Conservation (phyloP, 2,888 invertebrate species). For the Hyppa rectilinea region DNA sequence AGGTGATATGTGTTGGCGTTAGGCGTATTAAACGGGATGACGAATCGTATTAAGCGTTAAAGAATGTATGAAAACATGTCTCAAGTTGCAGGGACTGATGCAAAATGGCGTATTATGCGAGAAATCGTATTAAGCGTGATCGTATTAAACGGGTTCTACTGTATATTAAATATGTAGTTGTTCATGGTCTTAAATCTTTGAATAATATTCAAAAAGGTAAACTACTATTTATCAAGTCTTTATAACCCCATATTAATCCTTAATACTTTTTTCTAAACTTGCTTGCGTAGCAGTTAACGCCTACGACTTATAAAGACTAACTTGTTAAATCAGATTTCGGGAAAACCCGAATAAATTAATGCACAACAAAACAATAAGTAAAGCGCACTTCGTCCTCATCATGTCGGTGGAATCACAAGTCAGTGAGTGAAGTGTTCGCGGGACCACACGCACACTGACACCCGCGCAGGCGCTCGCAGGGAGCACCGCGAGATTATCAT, state of each 20-base stretch:
- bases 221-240: no score
- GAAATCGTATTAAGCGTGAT: no score
- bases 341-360: no score
- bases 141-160: no score
- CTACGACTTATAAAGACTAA: neutral
- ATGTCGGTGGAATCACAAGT: slow-evolving; percentile 10
- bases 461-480: neutral
- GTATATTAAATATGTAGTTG: neutral
- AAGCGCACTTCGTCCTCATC: neutral
- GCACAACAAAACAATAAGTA: slow-evolving; percentile 10
- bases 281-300: neutral
- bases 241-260: no score
- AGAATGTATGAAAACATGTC: neutral
- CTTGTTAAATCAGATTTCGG: neutral
- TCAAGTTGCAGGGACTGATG: no score
- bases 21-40: no score
- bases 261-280: no score
- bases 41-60: no score
- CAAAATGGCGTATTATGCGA: no score
- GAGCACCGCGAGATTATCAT: slow-evolving; percentile 39
- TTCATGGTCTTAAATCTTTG: neutral
- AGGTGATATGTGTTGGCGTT: no score
- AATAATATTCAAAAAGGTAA: neutral
- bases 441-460: slow-evolving; percentile 3
- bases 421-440: slow-evolving; percentile 20